phyloP scores from a whole-genome alignment of 2,797 vertebrate species.

The Sebastes kiyomatsui region DNA sequence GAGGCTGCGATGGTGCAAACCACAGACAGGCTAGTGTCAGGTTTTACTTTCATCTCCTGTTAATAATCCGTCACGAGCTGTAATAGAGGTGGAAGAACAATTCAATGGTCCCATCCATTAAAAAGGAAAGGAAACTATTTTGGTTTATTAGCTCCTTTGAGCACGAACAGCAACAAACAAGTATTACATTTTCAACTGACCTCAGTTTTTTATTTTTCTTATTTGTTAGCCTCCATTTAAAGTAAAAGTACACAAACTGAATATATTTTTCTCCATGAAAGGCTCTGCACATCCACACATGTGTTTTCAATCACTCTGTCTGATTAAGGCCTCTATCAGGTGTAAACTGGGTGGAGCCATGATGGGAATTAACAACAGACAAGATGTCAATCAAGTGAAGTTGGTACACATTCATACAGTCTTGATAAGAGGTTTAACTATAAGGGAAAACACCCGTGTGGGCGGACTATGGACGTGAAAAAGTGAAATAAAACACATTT shows the following conservation, averaged over 20 bases:
- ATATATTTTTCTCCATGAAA: neutral
- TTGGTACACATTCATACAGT: neutral
- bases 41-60: slow-evolving; percentile 28
- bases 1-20: slow-evolving; percentile 37
- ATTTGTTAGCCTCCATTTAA: neutral
- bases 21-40: slow-evolving; percentile 8
- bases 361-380: neutral
- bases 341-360: neutral
- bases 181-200: too few relatives aligned
- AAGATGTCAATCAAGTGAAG: neutral
- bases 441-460: neutral
- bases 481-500: neutral
- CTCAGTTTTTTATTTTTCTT: neutral
- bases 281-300: neutral
- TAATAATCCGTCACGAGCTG: slow-evolving; percentile 32
- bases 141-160: neutral
- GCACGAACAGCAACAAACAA: neutral
- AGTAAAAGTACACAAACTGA: neutral
- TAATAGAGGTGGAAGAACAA: slow-evolving; percentile 15
- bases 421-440: neutral
- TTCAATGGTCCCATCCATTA: neutral
- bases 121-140: neutral
- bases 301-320: neutral
- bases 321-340: neutral
- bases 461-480: neutral